These are phyloP conservation scores for Rotaria macrura DNA, from an alignment of 2,888 invertebrate species.

Conservation along the genomic window DNA sequence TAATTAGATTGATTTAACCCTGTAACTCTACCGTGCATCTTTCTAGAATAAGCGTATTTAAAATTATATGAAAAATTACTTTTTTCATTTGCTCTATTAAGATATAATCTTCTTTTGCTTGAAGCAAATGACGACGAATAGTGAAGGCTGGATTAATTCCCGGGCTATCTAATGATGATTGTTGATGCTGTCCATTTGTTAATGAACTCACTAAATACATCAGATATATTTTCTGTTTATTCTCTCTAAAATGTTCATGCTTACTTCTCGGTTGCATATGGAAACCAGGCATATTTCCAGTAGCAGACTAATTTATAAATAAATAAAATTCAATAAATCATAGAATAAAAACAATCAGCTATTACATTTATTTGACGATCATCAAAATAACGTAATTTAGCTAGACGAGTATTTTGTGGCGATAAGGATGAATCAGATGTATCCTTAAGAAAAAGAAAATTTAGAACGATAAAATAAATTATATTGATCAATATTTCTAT, in stretches of 20 bases:
- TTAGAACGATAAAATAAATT: too few species aligned
- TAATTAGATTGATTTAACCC: too few species aligned
- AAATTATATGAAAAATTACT: too few species aligned
- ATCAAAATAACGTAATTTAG: neutral
- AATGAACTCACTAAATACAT: neutral
- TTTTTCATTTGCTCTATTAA: slow-evolving; percentile 69
- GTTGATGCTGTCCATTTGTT: neutral
- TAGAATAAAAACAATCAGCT: too few species aligned
- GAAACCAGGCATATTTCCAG: neutral
- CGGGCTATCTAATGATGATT: neutral
- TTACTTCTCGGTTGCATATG: slow-evolving; percentile 9
- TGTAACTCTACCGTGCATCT: too few species aligned
- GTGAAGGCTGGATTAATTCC: slow-evolving; percentile 66
- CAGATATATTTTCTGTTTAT: neutral
- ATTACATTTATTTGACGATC: neutral
- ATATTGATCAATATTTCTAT: too few species aligned
- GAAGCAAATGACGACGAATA: slow-evolving; percentile 79
- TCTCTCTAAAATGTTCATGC: neutral
- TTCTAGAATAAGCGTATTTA: too few species aligned
- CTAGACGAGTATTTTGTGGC: neutral
- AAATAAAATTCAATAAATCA: neutral
- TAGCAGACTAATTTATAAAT: neutral
- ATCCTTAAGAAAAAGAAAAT: neutral
- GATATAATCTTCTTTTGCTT: slow-evolving; percentile 76
- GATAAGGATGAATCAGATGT: neutral